Conservation (phyloP, 2,888 invertebrate species). For the Ceratothoa steindachneri region DNA sequence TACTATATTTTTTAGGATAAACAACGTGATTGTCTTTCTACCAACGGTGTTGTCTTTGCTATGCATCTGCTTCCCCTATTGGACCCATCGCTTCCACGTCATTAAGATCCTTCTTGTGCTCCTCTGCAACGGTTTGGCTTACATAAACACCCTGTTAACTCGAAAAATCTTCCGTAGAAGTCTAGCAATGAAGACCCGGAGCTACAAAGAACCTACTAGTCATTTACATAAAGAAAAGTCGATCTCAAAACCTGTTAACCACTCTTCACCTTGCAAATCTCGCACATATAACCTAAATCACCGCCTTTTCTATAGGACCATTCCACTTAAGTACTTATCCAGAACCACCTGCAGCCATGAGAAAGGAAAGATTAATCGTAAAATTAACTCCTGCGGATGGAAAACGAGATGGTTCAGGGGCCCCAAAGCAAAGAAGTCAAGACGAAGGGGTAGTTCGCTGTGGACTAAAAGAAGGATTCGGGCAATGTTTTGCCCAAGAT, state of each 20-base stretch:
- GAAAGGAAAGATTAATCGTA: neutral
- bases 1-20: neutral
- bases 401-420: neutral
- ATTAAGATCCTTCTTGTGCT: neutral
- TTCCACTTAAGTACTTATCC: too few relatives aligned
- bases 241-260: neutral
- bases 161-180: neutral
- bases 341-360: neutral
- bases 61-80: neutral
- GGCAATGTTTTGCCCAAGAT: neutral
- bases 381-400: neutral
- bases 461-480: neutral
- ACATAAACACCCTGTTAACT: neutral
- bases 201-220: neutral
- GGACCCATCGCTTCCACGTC: neutral
- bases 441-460: neutral
- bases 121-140: neutral
- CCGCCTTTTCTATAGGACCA: too few relatives aligned
- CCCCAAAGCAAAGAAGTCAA: neutral
- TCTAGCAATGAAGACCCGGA: neutral
- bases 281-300: too few relatives aligned
- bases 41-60: conserved; percentile 2
- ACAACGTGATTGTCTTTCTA: neutral
- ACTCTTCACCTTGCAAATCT: neutral
- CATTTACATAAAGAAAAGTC: neutral